Evolutionary conservation across 1,140 invertebrate genomes (phyloP).

Genomic region (Lordiphosa collinella): DNA sequence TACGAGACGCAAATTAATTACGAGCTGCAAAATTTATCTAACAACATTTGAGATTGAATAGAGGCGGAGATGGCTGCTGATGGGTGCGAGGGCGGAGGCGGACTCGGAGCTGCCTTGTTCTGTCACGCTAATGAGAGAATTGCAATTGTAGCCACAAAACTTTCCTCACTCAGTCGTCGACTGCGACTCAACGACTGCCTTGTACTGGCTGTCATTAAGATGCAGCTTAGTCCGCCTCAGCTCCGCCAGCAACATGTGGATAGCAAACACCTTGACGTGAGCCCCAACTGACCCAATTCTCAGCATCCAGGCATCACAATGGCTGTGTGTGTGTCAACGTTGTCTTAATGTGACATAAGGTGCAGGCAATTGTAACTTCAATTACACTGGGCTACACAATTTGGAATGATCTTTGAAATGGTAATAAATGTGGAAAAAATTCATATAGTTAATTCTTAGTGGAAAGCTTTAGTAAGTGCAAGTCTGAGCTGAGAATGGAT

Average conservation of each 20-base stretch:
- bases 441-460: no score
- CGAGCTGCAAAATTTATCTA: slow-evolving; percentile 46
- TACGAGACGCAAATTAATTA: slow-evolving; percentile 70
- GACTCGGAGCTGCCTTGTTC: slow-evolving; percentile 32
- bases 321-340: slow-evolving; percentile 62
- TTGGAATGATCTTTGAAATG: no score
- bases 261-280: slow-evolving; percentile 55
- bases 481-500: no score
- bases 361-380: slow-evolving; percentile 48
- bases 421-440: no score
- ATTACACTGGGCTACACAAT: slow-evolving; percentile 54
- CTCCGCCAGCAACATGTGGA: slow-evolving; percentile 38
- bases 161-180: slow-evolving; percentile 28
- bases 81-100: slow-evolving; percentile 17
- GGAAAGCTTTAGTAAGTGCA: no score
- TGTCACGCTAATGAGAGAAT: slow-evolving; percentile 75
- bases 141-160: slow-evolving; percentile 65
- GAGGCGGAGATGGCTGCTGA: slow-evolving; percentile 1
- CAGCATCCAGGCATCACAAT: slow-evolving; percentile 33
- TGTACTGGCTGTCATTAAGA: slow-evolving; percentile 60
- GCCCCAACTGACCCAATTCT: slow-evolving; percentile 68
- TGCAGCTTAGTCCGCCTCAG: slow-evolving; percentile 42
- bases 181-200: slow-evolving; percentile 17
- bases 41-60: slow-evolving; percentile 24
- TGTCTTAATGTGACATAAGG: slow-evolving; percentile 74